A percentile compares a stretch with the other conserved stretches of the same genome.
phyloP scores from a whole-genome alignment of 2,113 vertebrate genomes.

The Felis chaus region DNA sequence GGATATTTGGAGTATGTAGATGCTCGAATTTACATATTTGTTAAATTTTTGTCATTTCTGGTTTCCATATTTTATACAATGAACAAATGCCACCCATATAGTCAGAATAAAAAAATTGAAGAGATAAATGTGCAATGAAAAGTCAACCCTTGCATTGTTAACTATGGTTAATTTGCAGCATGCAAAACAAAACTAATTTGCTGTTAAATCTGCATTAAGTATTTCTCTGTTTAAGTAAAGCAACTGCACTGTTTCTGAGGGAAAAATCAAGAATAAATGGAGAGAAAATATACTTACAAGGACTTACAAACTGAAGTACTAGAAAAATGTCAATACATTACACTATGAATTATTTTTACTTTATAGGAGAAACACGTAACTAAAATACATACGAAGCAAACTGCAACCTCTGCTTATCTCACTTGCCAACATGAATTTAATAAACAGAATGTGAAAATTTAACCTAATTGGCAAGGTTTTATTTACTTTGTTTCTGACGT shows the following conservation, averaged over 20 bases:
- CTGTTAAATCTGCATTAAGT: not conserved
- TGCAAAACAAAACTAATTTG: constrained; percentile 22
- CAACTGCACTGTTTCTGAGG: not conserved
- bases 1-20: not conserved
- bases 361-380: not conserved
- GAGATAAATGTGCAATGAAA: constrained; percentile 19
- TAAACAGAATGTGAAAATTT: not conserved
- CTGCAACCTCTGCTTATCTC: not conserved
- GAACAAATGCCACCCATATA: not conserved
- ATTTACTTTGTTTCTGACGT: constrained; percentile 31
- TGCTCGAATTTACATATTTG: not conserved
- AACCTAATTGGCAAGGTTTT: constrained; percentile 14
- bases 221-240: constrained; percentile 20
- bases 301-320: not conserved
- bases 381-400: constrained; percentile 38
- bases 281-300: not conserved
- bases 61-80: not conserved
- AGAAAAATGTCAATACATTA: not conserved
- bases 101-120: not conserved
- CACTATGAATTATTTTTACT: not conserved
- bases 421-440: not conserved
- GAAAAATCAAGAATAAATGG: not conserved
- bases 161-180: not conserved
- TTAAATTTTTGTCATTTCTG: not conserved
- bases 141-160: not conserved